Percentiles rank a stretch among this genome's conserved stretches.
phyloP scores from a whole-genome alignment of 2,113 vertebrate species.

The Notechis scutatus region DNA sequence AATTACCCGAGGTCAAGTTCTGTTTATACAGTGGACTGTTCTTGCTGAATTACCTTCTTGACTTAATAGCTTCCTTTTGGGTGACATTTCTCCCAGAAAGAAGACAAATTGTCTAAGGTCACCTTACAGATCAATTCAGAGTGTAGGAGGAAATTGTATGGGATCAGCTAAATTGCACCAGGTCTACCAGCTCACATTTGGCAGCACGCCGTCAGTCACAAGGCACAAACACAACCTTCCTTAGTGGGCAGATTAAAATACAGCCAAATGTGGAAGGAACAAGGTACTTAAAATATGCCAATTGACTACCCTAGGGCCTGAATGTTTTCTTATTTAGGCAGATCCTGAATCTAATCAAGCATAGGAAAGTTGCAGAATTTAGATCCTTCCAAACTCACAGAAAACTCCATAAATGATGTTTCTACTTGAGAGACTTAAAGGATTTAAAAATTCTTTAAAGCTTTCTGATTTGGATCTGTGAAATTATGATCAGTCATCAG shows the following conservation, averaged over 20 bases:
- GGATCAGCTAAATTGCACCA: slow-evolving; percentile 71
- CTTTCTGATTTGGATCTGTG: not conserved
- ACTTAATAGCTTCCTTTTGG: slow-evolving; percentile 86
- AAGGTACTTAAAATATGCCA: not conserved
- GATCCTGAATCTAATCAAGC: not conserved
- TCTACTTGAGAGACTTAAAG: not conserved
- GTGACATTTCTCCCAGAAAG: slow-evolving; percentile 74
- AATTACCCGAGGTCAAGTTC: slow-evolving; percentile 78
- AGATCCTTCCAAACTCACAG: rapidly evolving
- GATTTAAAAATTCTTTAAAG: not conserved
- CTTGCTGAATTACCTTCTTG: slow-evolving; percentile 77
- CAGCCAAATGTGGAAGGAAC: not conserved
- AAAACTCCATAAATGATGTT: not conserved
- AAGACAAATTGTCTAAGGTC: slow-evolving; percentile 81
- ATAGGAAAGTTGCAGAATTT: rapidly evolving
- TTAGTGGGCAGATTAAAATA: not conserved
- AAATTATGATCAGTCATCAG: not conserved
- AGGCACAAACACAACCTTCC: slow-evolving; percentile 13
- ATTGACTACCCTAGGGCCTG: rapidly evolving
- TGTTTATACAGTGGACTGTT: slow-evolving; percentile 77
- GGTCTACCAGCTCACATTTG: slow-evolving; percentile 50
- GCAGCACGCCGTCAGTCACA: slow-evolving; percentile 62
- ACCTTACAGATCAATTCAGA: slow-evolving; percentile 69
- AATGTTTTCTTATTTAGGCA: not conserved
- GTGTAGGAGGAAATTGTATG: slow-evolving; percentile 78